A percentile compares a stretch with the other conserved stretches of the same genome.
These are phyloP conservation scores for Paratilapia polleni DNA, from an alignment of 2,113 vertebrate species.

Conservation along the genomic window DNA sequence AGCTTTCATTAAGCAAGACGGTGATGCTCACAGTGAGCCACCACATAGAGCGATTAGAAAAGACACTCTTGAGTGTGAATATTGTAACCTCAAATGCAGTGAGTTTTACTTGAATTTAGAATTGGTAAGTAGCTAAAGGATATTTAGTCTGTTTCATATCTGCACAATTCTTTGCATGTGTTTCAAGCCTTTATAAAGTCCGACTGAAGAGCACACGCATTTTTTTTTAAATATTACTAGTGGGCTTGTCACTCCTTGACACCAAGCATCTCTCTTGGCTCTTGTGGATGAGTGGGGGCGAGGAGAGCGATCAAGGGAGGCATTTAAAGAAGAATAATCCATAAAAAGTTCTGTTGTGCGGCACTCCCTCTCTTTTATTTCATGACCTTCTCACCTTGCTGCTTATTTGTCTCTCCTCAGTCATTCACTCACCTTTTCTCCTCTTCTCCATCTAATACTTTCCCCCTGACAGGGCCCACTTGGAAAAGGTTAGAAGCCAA, in stretches of 20 bases:
- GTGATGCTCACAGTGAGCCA: background rate
- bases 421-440: background rate
- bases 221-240: background rate
- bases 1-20: background rate
- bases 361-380: conserved; percentile 18
- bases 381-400: background rate
- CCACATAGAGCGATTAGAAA: background rate
- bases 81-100: background rate
- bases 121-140: background rate
- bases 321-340: conserved; percentile 54
- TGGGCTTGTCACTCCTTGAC: background rate
- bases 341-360: conserved; percentile 49
- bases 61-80: background rate
- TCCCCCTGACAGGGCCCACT: conserved; percentile 1
- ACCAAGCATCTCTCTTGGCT: background rate
- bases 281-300: background rate
- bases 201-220: background rate
- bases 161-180: background rate
- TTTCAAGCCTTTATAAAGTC: background rate
- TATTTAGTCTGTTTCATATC: background rate
- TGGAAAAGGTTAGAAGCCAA: conserved; percentile 23
- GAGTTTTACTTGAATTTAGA: background rate
- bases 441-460: background rate
- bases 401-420: background rate
- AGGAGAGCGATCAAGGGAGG: conserved; percentile 10